Evolutionary conservation across 1,140 invertebrate species (phyloP), one percentile per base, ranked within the genome.

Genomic region (Temnothorax curvispinosus): DNA sequence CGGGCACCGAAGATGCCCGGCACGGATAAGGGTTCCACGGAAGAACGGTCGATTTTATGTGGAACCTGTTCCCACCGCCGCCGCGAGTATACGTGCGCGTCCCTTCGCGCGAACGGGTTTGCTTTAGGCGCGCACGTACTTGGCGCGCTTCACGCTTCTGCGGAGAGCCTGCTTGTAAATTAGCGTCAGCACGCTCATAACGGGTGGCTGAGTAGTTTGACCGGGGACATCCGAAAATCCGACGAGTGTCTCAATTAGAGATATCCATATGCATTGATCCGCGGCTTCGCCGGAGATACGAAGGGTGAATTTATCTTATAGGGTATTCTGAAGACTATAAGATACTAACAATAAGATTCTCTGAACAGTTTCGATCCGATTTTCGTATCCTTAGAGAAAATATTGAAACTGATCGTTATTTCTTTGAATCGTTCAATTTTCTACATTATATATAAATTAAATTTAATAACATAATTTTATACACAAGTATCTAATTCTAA

Each of bases 21-120:
- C 65, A 69, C 58, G 81, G 93, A 94, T 93, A 94, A 93, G 93
- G 86, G 89, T 91, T 93, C 94, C 92, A 94, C 93, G 94, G 94
- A 94, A 94, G 94, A 95, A 93, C 93, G 93, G 15, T 91, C 93
- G 91, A 93, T 95, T 95, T 94, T 94, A 94, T 93, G 93, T 93
- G 93, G 92, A 95, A 95, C 95, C 93, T 94, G 95, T 95, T 95
- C 91, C 92, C 92, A 91, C 88, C 85, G 58, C 38, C 92, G 91
- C 88, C 85, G 58, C 38, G n/a, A 52, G 21, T 41, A 11, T 41
- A 11, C 56, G 41, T 32, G 56, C 38, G 56, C 56, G 75, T 64
- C 38, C 60, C 41, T 85, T 85, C 87, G 85, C 89, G 76, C 82
- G 91, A 94, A 94, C 93, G 91, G 91, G 93, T 94, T 94, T 88